Evolutionary conservation across 2,797 vertebrate species (phyloP).

Genomic region (Hippopotamyrus pictus): DNA sequence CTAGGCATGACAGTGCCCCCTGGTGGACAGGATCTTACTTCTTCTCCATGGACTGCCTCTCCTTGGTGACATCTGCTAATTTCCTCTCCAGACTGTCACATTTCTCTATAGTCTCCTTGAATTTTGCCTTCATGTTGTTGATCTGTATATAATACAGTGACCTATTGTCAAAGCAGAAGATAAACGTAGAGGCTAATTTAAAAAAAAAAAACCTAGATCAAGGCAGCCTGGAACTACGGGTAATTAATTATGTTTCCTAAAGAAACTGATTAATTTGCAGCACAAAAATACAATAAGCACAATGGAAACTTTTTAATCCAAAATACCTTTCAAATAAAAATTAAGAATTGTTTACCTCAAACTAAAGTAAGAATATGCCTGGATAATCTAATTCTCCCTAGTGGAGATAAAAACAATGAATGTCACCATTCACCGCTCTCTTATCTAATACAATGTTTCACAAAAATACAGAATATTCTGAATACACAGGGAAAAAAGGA

Average conservation of each 20-base stretch:
- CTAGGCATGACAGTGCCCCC: neutral
- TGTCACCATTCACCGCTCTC: neutral
- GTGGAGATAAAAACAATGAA: neutral
- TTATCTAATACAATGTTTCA: neutral
- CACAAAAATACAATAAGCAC: neutral
- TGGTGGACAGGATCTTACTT: conserved; percentile 65
- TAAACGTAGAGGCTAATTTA: neutral
- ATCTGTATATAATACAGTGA: conserved; percentile 63
- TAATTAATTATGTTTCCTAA: neutral
- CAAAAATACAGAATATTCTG: neutral
- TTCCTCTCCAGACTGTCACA: conserved; percentile 86
- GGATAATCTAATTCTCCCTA: neutral
- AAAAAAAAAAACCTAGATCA: neutral
- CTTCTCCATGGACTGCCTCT: conserved; percentile 84
- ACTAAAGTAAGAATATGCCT: neutral
- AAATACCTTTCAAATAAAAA: neutral
- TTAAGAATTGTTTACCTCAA: neutral
- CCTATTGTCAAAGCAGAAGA: neutral
- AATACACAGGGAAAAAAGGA: neutral
- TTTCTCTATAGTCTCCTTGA: conserved; percentile 96
- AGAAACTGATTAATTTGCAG: neutral
- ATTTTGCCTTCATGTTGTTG: conserved; percentile 96
- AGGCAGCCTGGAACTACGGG: neutral
- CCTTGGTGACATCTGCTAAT: conserved; percentile 80
- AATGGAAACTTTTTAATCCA: neutral